phyloP scores from a whole-genome alignment of 2,113 vertebrate species.

The Lonchura striata region DNA sequence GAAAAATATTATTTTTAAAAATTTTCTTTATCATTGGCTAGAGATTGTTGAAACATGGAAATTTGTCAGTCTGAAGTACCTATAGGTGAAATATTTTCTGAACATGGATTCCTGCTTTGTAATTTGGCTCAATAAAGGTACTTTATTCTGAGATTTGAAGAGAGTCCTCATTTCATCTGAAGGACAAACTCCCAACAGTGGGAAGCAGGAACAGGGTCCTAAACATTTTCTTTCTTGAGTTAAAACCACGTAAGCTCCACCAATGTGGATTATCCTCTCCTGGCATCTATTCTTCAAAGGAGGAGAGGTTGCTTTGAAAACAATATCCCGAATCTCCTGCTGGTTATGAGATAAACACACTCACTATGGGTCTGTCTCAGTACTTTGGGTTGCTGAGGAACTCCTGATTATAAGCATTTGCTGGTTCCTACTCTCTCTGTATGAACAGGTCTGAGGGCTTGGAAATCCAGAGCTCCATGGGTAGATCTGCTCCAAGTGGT shows the following conservation, averaged over 20 bases:
- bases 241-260: neutral
- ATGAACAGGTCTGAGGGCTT: neutral
- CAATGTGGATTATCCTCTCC: neutral
- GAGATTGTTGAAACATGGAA: neutral
- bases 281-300: neutral
- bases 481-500: neutral
- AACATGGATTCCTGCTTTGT: neutral
- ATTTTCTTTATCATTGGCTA: neutral
- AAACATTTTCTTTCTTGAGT: neutral
- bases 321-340: neutral
- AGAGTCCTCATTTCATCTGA: neutral
- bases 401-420: neutral
- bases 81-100: neutral
- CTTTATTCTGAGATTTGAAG: neutral
- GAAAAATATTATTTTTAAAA: rapidly evolving
- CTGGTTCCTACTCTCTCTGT: neutral
- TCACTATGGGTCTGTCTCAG: neutral
- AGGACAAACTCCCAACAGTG: neutral
- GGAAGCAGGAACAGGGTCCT: neutral
- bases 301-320: neutral
- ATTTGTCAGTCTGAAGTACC: neutral
- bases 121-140: neutral
- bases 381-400: neutral
- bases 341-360: neutral
- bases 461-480: neutral